Evolutionary conservation across 2,797 vertebrate genomes (phyloP), one percentile per base, ranked within the genome.

Genomic region (Cuniculus paca): DNA sequence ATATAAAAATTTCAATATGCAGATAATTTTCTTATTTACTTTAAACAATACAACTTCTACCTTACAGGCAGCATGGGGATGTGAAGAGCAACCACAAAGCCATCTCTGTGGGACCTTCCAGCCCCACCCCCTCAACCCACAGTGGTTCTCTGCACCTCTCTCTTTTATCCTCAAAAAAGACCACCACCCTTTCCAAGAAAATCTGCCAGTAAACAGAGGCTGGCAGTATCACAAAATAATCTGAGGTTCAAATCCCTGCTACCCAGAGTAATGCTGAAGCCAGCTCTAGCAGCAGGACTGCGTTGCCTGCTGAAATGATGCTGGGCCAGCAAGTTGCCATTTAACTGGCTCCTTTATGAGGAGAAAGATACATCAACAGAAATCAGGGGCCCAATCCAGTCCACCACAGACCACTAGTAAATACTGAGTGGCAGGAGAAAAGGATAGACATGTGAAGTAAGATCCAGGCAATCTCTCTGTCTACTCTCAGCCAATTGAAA

Each of bases 351-450:
- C 68, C 78, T 95, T 92, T 94, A 90, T 80, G 31, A 95, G 86
- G 42, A 94, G 82, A 88, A 39, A 93, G n/a, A 94, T 14, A 81
- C 52, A 75, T 87, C 93, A 95, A 90, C 88, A 96, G 77, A 97
- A 97, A 96, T 72, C 94, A 82, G 61, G 85, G 88, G 50, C 81
- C 85, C 88, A 39, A 80, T 75, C 92, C 70, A 89, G 16, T 39
- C 36, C n/a, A 74, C 39, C 39, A 58, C 5, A n/a, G 36, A 34
- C n/a, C 54, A 72, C 3, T 75, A 80, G 54, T 8, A 19, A 94
- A 70, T 60, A 85, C 20, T 42, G 77, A 88, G 36, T 42, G 90
- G 58, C 65, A 90, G 61, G 52, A 87, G 24, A 88, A 78, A 92
- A 60, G 26, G 80, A 36, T 0, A 94, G 86, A 39, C 63, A 42